Evolutionary conservation across 92 coral and sea anemone genomes (phyloP), one percentile per base, ranked within the genome.

Genomic region (Isaurus tuberculatus): DNA sequence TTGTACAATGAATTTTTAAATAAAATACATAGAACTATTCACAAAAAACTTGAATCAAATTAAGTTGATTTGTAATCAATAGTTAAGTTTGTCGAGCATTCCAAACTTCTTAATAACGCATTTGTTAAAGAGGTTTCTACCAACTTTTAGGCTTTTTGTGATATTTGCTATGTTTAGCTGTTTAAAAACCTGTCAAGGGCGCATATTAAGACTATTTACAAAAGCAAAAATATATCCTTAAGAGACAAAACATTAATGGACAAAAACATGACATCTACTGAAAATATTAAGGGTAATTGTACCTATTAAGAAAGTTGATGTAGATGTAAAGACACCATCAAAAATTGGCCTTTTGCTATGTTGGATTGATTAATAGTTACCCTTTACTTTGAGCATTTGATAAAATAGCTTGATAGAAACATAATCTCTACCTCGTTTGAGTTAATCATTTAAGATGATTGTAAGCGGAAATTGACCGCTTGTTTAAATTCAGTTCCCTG

Each of bases 301-400:
- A 67, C 55, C 92, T 92, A 90, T 92, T 90, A 92, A 29, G 79
- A 88, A 85, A 88, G 90, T 82, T 88, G 87, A 91, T 91, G 83
- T 89, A 92, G 85, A 88, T 70, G 89, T 85, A 29, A 19, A 63
- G 84, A 65, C 44, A 27, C 87, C 83, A 37, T 43, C 67, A 73
- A 80, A 58, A 79, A 66, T 65, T 53, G 80, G 57, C 33, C 71
- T 73, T 81, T 66, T 72, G 80, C 86, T 77, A 84, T 73, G 84
- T 29, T 32, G 44, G 60, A 61, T 42, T 53, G 79, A 69, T 60
- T 89, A 75, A 73, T 84, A 73, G 49, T 51, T 79, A 19, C 34
- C 65, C 44, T 40, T 33, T 55, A 28, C 70, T 42, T 32, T 77
- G 82, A 77, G 82, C 70, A 73, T 33, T 70, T 68, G 79, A 71